Conservation (phyloP, 2,888 invertebrate genomes). For the Temnothorax rugatulus region DNA sequence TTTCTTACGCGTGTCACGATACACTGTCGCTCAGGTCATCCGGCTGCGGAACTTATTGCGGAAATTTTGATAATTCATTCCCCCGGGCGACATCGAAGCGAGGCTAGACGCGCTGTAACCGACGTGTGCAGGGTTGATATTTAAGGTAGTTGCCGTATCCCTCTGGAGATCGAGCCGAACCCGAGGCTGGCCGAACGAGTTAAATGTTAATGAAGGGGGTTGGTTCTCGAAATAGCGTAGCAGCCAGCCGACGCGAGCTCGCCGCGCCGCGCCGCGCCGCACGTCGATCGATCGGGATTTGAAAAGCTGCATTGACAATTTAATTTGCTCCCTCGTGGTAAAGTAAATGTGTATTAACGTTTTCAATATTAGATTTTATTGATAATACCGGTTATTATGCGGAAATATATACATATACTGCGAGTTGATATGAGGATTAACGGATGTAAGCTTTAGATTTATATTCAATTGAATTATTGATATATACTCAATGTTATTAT, state of each 20-base stretch:
- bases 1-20: slow-evolving; percentile 51
- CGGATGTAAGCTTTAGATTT: slow-evolving; percentile 40
- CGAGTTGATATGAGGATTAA: slow-evolving; percentile 36
- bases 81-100: slow-evolving; percentile 44
- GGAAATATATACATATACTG: slow-evolving; percentile 12
- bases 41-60: slow-evolving; percentile 68
- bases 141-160: slow-evolving; percentile 56
- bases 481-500: slow-evolving; percentile 46
- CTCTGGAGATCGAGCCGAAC: slow-evolving; percentile 56
- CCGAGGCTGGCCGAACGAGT: slow-evolving; percentile 41
- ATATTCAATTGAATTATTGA: slow-evolving; percentile 52
- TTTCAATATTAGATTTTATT: slow-evolving; percentile 49
- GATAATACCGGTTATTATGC: slow-evolving; percentile 36
- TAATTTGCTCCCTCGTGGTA: background rate
- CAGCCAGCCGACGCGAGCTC: background rate
- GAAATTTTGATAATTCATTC: slow-evolving; percentile 79
- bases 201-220: slow-evolving; percentile 67
- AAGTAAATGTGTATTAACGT: slow-evolving; percentile 25
- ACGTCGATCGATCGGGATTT: slow-evolving; percentile 16
- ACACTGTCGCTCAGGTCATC: slow-evolving; percentile 48
- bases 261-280: background rate
- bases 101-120: slow-evolving; percentile 12
- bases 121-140: slow-evolving; percentile 55
- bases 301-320: slow-evolving; percentile 22
- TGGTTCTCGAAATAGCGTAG: slow-evolving; percentile 38